Conservation (phyloP, 2,113 vertebrate genomes). For the Nanorana parkeri region DNA sequence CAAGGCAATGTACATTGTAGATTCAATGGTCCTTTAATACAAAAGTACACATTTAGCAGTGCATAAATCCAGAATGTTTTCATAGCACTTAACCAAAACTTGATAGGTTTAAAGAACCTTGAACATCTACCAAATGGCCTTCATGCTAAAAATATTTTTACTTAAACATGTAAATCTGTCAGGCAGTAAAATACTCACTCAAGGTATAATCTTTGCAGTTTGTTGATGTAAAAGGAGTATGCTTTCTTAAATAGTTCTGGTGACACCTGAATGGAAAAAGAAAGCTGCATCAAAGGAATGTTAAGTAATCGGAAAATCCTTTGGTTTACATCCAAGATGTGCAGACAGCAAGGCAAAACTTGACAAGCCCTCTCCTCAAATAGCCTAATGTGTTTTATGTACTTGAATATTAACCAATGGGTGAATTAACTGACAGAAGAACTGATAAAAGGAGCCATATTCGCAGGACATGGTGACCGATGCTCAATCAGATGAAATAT, state of each 20-base stretch:
- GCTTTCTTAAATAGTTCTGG: conserved; percentile 68
- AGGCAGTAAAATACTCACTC: conserved; percentile 63
- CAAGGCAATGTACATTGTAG: too few species aligned
- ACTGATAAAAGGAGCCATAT: too few species aligned
- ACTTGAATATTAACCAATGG: too few species aligned
- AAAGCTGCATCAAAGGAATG: conserved; percentile 10
- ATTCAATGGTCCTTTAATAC: too few species aligned
- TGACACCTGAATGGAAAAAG: conserved; percentile 64
- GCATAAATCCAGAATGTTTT: conserved; percentile 5
- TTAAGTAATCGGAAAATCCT: conserved; percentile 30
- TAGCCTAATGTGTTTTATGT: not conserved
- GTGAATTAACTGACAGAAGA: too few species aligned
- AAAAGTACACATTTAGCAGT: not conserved
- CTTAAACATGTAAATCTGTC: not conserved
- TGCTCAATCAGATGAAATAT: too few species aligned
- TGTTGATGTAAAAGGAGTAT: conserved; percentile 67
- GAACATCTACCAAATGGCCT: not conserved
- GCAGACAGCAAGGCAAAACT: not conserved
- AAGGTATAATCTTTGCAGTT: conserved; percentile 68
- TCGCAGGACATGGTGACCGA: too few species aligned
- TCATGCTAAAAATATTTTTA: conserved; percentile 3
- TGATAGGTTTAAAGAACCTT: not conserved
- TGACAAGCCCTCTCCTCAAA: not conserved
- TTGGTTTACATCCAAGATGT: not conserved
- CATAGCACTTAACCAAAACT: not conserved